Base-by-base conservation (phyloP, 1,140 invertebrate species). In the Mercenaria mercenaria region DNA sequence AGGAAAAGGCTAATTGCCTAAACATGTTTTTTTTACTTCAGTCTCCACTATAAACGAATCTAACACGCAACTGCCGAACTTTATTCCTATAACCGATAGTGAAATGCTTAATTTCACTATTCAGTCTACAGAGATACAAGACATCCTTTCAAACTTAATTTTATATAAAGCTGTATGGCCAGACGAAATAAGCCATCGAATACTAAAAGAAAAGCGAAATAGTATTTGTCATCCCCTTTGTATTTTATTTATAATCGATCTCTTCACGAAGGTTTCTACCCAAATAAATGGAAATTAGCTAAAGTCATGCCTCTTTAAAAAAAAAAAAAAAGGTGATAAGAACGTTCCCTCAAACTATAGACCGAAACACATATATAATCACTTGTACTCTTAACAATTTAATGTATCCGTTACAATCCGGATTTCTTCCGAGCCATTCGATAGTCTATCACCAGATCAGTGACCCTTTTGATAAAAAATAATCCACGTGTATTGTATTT, bases 271-370 rank as follows among this genome's bases (percentile, higher is more conserved):
- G 15, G 43, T 81, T 34, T 47, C n/a, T n/a, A n/a, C n/a, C n/a
- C n/a, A n/a, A n/a, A n/a, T n/a, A n/a, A n/a, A n/a, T n/a, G n/a
- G n/a, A n/a, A n/a, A n/a, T n/a, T n/a, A n/a, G n/a, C n/a, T n/a
- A n/a, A n/a, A n/a, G n/a, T n/a, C n/a, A n/a, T n/a, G 56, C 76
- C 82, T 23, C 34, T 91, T 10, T 88, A n/a, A n/a, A n/a, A n/a
- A n/a, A n/a, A n/a, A 74, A 81, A 91, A 91, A 76, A 91, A 91
- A 26, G 64, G 91, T 79, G 69, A 86, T 56, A 23, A 15, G 23
- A 29, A 32, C 18, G 15, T 18, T 13, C 37, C 47, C 11, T 86
- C 56, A 11, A 90, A 90, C 61, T 91, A 90, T 39, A 77, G 88
- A 76, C 91, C 88, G 37, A 91, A 90, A 83, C 74, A 88, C 50